Conservation (phyloP, 1,140 invertebrate genomes). For the Caenorhabditis remanei region DNA sequence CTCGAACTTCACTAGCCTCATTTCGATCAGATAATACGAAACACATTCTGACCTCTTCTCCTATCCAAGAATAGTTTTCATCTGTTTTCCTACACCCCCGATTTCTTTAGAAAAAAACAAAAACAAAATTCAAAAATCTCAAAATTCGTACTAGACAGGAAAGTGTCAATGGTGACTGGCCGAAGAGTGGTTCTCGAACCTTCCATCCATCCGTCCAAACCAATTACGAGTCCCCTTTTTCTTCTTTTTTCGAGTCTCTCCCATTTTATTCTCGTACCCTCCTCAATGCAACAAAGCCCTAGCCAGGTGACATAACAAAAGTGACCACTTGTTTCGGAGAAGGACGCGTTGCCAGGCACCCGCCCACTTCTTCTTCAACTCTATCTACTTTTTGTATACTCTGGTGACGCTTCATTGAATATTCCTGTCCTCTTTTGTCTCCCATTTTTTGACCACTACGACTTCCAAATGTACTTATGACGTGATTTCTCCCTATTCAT, state of each 20-base stretch:
- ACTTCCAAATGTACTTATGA: background rate
- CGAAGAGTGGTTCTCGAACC: background rate
- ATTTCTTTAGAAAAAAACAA: background rate
- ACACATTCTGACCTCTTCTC: too few relatives aligned
- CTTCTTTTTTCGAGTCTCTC: background rate
- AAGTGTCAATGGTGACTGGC: too few relatives aligned
- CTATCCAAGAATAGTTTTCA: background rate
- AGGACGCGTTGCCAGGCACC: conserved; percentile 45
- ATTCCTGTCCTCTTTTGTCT: conserved; percentile 28
- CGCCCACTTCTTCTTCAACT: background rate
- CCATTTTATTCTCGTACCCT: conserved; percentile 41
- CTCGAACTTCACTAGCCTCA: too few relatives aligned
- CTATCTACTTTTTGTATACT: conserved; percentile 40
- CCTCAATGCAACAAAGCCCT: background rate
- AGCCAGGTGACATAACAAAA: conserved; percentile 12
- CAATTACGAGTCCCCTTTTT: background rate
- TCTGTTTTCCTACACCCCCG: too few relatives aligned
- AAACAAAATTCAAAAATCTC: background rate
- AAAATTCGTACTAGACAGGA: background rate
- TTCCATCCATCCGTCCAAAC: background rate
- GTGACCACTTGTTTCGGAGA: conserved; percentile 33
- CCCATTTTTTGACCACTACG: conserved; percentile 38
- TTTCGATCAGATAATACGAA: too few relatives aligned
- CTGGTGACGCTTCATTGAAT: background rate
- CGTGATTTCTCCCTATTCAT: background rate